Evolutionary conservation across 1,140 invertebrate species (phyloP).

Genomic region (Globodera ellingtonae): DNA sequence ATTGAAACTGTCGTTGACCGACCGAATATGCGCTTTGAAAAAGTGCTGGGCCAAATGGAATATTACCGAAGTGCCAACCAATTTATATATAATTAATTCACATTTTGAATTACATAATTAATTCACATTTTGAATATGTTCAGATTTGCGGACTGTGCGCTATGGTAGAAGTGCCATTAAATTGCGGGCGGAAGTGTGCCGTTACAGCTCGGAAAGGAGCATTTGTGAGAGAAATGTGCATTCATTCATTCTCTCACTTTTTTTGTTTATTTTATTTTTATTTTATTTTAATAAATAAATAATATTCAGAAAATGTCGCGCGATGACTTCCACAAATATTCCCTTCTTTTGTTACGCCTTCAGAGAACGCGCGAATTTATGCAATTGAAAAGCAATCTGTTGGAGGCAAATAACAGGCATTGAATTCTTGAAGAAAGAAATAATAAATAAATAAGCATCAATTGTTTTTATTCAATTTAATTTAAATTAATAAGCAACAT

Average conservation of each 20-base stretch:
- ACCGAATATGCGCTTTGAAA: slow-evolving; percentile 37
- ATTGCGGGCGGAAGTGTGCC: slow-evolving; percentile 41
- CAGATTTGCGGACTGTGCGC: slow-evolving; percentile 28
- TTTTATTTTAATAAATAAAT: slow-evolving; percentile 10
- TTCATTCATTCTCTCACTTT: too few species aligned
- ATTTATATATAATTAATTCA: too few species aligned
- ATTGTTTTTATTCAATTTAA: too few species aligned
- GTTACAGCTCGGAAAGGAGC: slow-evolving; percentile 36
- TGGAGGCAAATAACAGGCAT: not conserved
- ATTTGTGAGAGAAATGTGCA: slow-evolving; percentile 42
- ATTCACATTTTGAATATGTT: not conserved
- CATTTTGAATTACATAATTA: too few species aligned
- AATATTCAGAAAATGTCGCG: slow-evolving; percentile 43
- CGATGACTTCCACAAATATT: slow-evolving; percentile 39
- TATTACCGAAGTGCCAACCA: slow-evolving; percentile 27
- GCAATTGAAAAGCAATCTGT: slow-evolving; percentile 13
- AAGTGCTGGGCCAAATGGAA: slow-evolving; percentile 29
- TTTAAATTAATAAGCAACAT: too few species aligned
- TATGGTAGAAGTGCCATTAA: slow-evolving; percentile 30
- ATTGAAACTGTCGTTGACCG: slow-evolving; percentile 44
- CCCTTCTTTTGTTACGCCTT: slow-evolving; percentile 36
- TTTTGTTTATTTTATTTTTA: not conserved
- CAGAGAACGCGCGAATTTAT: slow-evolving; percentile 39
- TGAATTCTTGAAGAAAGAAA: slow-evolving; percentile 14
- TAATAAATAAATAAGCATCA: not conserved